These are phyloP conservation scores for Noctua fimbriata DNA, from an alignment of 2,888 invertebrate species.

Conservation along the genomic window DNA sequence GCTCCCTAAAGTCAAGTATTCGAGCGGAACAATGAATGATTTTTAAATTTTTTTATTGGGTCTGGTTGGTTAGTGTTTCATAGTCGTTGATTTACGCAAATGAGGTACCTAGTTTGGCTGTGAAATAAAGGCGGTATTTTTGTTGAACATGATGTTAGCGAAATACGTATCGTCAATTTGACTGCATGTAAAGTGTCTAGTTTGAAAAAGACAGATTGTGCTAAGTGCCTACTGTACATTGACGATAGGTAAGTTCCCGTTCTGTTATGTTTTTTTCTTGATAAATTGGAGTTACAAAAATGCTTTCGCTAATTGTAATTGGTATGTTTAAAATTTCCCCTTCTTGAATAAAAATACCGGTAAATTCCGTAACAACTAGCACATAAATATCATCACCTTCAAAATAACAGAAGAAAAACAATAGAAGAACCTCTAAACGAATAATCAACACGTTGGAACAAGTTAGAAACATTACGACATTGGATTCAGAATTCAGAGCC, in stretches of 20 bases:
- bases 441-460: constrained; percentile 60
- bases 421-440: constrained; percentile 57
- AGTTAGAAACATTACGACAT: constrained; percentile 62
- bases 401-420: constrained; percentile 49
- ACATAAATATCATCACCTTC: neutral
- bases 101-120: neutral
- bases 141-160: neutral
- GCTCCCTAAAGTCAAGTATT: constrained; percentile 52
- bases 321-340: neutral
- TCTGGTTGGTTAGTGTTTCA: constrained; percentile 17
- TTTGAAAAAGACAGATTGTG: neutral
- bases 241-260: neutral
- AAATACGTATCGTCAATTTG: neutral
- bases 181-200: neutral
- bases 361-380: neutral
- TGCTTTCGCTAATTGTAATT: neutral
- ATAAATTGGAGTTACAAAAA: neutral
- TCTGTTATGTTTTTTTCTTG: neutral
- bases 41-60: constrained; percentile 53
- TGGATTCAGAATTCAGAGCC: constrained; percentile 65
- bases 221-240: neutral
- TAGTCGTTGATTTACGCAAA: constrained; percentile 32
- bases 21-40: constrained; percentile 55
- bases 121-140: constrained; percentile 5
- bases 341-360: neutral